Evolutionary conservation across 2,888 invertebrate species (phyloP).

Genomic region (Dynastes tityus): DNA sequence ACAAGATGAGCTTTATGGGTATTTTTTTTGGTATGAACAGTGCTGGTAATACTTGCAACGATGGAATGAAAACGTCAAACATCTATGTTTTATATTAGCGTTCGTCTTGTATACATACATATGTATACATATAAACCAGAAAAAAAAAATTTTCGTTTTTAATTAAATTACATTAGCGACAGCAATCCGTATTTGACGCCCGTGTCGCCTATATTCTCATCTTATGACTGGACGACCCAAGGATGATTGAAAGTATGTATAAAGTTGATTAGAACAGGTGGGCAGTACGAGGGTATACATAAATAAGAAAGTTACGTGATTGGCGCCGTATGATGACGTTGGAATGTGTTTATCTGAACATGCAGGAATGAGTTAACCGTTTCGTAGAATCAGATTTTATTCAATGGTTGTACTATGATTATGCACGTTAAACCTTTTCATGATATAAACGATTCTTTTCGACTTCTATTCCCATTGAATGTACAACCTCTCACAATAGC

Average conservation of each 20-base stretch:
- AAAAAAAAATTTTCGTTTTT: not conserved
- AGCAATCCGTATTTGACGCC: not conserved
- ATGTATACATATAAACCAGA: too few relatives aligned
- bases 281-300: not conserved
- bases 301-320: not conserved
- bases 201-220: not conserved
- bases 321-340: slow-evolving; percentile 8
- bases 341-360: slow-evolving; percentile 5
- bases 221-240: not conserved
- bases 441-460: too few relatives aligned
- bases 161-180: not conserved
- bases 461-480: too few relatives aligned
- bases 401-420: not conserved
- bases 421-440: too few relatives aligned
- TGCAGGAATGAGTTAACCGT: not conserved
- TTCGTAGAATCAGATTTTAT: slow-evolving; percentile 13
- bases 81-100: too few relatives aligned
- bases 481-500: too few relatives aligned
- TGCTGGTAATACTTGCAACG: too few relatives aligned
- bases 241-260: slow-evolving; percentile 8
- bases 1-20: too few relatives aligned
- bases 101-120: too few relatives aligned
- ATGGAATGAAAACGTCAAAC: too few relatives aligned
- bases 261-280: slow-evolving; percentile 3
- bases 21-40: too few relatives aligned